Conservation (phyloP, 1,140 invertebrate species). For the Drusus annulatus region DNA sequence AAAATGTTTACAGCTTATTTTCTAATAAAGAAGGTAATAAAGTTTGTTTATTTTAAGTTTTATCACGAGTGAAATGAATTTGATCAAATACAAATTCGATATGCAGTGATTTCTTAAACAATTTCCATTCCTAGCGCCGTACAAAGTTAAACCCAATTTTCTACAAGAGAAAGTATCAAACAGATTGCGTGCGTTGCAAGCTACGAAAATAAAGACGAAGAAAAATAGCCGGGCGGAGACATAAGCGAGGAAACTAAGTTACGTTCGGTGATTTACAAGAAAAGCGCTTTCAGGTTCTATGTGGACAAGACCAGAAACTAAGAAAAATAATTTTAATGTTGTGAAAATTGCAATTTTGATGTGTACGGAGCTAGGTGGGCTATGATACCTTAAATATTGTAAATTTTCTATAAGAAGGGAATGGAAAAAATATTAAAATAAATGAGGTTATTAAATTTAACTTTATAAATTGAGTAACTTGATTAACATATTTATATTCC, state of each 20-base stretch:
- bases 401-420: too few relatives aligned
- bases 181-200: constrained; percentile 56
- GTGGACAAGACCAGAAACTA: not conserved
- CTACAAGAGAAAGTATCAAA: constrained; percentile 59
- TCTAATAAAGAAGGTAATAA: too few relatives aligned
- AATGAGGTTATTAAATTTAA: too few relatives aligned
- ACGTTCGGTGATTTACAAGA: constrained; percentile 59
- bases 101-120: constrained; percentile 52
- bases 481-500: too few relatives aligned
- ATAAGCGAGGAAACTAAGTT: constrained; percentile 59
- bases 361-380: too few relatives aligned
- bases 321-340: too few relatives aligned
- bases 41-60: too few relatives aligned
- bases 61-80: not conserved
- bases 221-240: constrained; percentile 59
- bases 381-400: too few relatives aligned
- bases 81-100: not conserved
- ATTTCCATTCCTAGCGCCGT: constrained; percentile 45
- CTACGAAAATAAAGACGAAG: constrained; percentile 54
- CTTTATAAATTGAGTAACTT: too few relatives aligned
- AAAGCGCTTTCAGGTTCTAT: constrained; percentile 51
- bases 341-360: too few relatives aligned
- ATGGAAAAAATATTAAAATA: too few relatives aligned
- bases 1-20: too few relatives aligned
- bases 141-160: constrained; percentile 60